Conservation (phyloP, 2,113 vertebrate genomes). For the Periophthalmus modestus region DNA sequence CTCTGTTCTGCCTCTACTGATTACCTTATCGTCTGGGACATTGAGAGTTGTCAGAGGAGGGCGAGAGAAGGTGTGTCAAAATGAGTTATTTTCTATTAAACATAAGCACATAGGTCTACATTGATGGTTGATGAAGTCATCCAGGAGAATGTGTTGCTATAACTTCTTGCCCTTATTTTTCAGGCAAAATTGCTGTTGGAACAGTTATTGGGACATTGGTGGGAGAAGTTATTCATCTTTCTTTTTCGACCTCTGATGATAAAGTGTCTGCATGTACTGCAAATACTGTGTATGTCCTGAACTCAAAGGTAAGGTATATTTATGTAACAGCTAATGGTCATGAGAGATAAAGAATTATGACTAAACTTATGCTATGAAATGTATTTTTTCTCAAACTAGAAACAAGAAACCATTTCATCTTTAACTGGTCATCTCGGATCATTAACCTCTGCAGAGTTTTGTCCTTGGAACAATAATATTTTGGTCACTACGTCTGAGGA, state of each 20-base stretch:
- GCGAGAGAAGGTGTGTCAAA: conserved; percentile 72
- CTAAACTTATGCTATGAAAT: neutral
- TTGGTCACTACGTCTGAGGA: conserved; percentile 88
- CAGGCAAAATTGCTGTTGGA: conserved; percentile 80
- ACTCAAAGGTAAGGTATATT: conserved; percentile 74
- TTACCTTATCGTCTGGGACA: conserved; percentile 81
- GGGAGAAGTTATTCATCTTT: conserved; percentile 77
- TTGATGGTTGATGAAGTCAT: too few species aligned
- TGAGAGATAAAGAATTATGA: conserved; percentile 15
- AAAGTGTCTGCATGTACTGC: conserved; percentile 79
- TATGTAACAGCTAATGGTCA: neutral
- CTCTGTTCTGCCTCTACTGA: conserved; percentile 88
- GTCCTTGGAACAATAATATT: conserved; percentile 75
- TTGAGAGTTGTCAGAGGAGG: conserved; percentile 75
- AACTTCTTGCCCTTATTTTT: conserved; percentile 21
- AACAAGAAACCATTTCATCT: conserved; percentile 55
- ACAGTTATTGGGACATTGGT: conserved; percentile 75
- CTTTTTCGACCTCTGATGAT: conserved; percentile 78
- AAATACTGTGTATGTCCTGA: conserved; percentile 73
- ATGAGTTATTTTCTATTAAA: neutral
- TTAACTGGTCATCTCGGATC: conserved; percentile 79
- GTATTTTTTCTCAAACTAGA: conserved; percentile 36
- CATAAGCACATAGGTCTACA: too few species aligned
- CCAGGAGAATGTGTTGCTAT: too few species aligned
- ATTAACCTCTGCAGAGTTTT: conserved; percentile 86